phyloP scores from a whole-genome alignment of 2,113 vertebrate species.

The Paratilapia polleni region DNA sequence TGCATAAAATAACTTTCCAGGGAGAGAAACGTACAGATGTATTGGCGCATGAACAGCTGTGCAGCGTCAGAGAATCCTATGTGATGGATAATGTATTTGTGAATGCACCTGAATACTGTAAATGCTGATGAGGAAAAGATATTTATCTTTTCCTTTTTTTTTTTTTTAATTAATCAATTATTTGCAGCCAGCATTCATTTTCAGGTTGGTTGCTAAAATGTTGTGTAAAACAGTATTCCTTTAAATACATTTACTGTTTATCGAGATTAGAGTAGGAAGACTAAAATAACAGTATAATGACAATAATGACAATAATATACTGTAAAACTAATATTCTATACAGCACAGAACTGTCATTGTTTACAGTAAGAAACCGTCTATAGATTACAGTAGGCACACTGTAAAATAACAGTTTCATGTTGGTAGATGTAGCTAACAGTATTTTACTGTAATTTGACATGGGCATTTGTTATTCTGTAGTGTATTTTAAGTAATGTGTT shows the following conservation, averaged over 20 bases:
- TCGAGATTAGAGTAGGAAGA: not conserved
- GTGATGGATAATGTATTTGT: not conserved
- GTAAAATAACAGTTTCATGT: not conserved
- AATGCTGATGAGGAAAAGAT: not conserved
- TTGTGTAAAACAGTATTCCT: not conserved
- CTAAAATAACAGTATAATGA: not conserved
- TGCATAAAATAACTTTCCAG: not conserved
- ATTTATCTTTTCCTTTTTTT: no score
- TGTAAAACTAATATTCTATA: not conserved
- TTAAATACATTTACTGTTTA: not conserved
- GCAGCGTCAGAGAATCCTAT: not conserved
- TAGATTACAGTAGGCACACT: not conserved
- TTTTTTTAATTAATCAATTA: not conserved
- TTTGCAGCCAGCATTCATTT: no score
- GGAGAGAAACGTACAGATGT: not conserved
- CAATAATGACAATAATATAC: not conserved
- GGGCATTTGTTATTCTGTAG: not conserved
- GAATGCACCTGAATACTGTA: not conserved
- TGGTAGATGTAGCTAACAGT: not conserved
- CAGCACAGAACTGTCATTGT: not conserved
- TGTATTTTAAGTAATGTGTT: not conserved
- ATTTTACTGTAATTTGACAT: not conserved
- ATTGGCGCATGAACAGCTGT: not conserved
- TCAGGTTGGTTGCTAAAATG: no score
- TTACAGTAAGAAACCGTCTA: not conserved